Conservation (phyloP, 2,888 invertebrate genomes). For the Halocaridina rubra region DNA sequence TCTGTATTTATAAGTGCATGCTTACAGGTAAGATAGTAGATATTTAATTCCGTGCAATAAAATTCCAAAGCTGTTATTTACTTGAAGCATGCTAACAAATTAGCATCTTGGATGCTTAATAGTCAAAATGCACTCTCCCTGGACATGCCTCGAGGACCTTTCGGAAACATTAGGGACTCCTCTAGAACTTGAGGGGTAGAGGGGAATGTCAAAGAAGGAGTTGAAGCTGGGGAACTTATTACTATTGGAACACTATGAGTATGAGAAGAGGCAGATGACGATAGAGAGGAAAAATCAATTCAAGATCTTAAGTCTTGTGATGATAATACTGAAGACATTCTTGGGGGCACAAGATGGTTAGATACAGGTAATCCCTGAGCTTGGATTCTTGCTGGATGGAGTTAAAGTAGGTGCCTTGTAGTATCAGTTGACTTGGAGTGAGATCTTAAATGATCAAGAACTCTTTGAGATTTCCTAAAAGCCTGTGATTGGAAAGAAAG, state of each 20-base stretch:
- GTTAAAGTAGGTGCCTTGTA: neutral
- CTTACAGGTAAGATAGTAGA: no score
- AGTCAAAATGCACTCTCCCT: neutral
- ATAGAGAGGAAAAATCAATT: neutral
- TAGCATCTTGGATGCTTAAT: no score
- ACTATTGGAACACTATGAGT: neutral
- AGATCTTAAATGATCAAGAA: neutral
- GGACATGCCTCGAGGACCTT: constrained; percentile 30
- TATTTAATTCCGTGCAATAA: no score
- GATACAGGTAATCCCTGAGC: neutral
- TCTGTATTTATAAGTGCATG: no score
- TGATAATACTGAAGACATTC: neutral
- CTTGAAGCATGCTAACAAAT: no score
- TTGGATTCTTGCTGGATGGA: neutral
- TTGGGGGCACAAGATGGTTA: neutral
- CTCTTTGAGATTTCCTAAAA: neutral
- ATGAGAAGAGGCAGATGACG: neutral
- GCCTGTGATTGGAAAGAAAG: neutral
- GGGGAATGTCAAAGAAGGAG: no score
- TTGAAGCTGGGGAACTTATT: neutral
- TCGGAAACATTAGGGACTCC: constrained; percentile 28
- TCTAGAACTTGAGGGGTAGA: constrained; percentile 23
- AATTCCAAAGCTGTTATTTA: no score
- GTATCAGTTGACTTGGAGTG: neutral
- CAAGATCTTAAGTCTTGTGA: neutral